Evolutionary conservation across 1,140 invertebrate species (phyloP), one percentile per base, ranked within the genome.

Genomic region (Glossosoma conforme): DNA sequence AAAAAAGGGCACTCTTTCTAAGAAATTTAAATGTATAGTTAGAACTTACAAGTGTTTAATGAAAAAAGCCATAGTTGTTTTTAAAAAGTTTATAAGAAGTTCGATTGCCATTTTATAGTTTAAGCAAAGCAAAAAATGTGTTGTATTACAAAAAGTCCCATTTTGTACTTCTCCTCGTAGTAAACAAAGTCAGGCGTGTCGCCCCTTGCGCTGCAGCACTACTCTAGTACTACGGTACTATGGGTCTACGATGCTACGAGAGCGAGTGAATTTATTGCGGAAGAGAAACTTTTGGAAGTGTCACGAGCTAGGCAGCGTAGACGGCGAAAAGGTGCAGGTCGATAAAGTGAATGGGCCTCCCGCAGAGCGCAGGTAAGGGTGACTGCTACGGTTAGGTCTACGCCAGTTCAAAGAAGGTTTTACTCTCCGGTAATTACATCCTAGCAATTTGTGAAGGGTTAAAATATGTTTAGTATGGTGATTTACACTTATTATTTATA

Each of bases 251-350:
- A 30, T 9, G 28, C 28, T n/a, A 30, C 28, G 35, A 15, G 46
- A 17, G 21, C 24, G 19, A 17, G 9, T 20, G 40, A 51, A 51
- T 51, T 51, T 51, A 51, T 51, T 42, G 48, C 38, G 14, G 9
- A 30, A 32, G 2, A 22, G 20, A 38, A 52, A 52, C 32, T 45
- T 52, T 52, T 36, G 42, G 41, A 43, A 40, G 43, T 30, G 33
- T 28, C 50, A 33, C 20, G 19, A 28, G 19, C 2, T 32, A 32
- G 13, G 13, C 25, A 28, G 17, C 49, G 36, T 21, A 32, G 5
- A 28, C 14, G 35, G 22, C 18, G 37, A 36, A 24, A 50, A 14
- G 40, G 24, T 18, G 13, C 28, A 33, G 48, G 49, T 35, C 40
- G 49, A 41, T 50, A 41, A 25, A 41, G 20, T 24, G 15, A 15